Percentiles rank a stretch among this genome's conserved stretches.
These are phyloP conservation scores for Melanotaenia maccullochi DNA, from an alignment of 2,797 vertebrate genomes.

Conservation along the genomic window DNA sequence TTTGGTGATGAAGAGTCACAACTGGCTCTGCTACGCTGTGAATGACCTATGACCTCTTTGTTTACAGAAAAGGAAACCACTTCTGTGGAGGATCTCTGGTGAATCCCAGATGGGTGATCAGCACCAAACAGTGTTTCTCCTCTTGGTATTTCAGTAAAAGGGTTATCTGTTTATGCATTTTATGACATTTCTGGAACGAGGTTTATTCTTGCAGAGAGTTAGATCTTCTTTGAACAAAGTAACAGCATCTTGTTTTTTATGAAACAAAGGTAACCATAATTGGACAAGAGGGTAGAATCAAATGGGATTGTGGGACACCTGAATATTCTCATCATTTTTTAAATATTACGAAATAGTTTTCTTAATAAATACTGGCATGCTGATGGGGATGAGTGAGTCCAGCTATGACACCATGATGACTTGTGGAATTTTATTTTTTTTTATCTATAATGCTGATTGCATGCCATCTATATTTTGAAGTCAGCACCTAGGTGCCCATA, in stretches of 20 bases:
- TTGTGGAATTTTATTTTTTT: too few relatives aligned
- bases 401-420: too few relatives aligned
- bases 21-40: conserved; percentile 6
- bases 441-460: too few relatives aligned
- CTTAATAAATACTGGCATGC: too few relatives aligned
- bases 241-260: not conserved
- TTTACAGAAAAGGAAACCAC: conserved; percentile 89
- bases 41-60: conserved; percentile 47
- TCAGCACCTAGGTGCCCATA: too few relatives aligned
- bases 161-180: not conserved
- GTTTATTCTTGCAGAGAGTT: not conserved
- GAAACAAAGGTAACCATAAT: not conserved
- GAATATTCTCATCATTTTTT: too few relatives aligned
- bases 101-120: conserved; percentile 94
- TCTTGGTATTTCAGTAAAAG: conserved; percentile 86
- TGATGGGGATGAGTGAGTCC: too few relatives aligned
- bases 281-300: not conserved
- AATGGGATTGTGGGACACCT: not conserved
- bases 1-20: conserved; percentile 13
- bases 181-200: not conserved
- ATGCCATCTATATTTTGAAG: too few relatives aligned
- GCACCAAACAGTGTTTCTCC: conserved; percentile 94
- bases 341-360: too few relatives aligned
- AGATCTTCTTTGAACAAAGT: not conserved
- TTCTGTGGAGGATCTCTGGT: conserved; percentile 96